Conservation (phyloP, 2,113 vertebrate species). For the Ivindomyrus marchei region DNA sequence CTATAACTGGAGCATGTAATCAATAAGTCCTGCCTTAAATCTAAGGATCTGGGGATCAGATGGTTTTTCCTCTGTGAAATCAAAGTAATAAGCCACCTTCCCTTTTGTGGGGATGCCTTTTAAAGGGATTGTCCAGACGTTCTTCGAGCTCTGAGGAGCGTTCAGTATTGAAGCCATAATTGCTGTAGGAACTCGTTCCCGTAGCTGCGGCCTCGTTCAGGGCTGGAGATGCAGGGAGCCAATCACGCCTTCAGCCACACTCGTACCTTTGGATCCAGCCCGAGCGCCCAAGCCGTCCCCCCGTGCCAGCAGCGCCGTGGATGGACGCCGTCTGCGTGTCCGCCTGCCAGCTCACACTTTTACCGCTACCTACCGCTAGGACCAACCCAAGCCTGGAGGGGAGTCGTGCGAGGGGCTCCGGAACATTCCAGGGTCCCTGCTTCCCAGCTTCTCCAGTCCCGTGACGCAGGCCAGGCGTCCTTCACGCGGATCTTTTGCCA, state of each 20-base stretch:
- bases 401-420: neutral
- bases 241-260: neutral
- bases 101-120: neutral
- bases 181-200: neutral
- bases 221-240: neutral
- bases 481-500: neutral
- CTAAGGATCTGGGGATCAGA: neutral
- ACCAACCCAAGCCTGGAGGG: neutral
- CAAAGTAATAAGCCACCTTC: neutral
- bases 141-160: neutral
- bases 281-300: neutral
- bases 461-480: neutral
- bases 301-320: neutral
- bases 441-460: neutral
- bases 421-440: neutral
- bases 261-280: neutral
- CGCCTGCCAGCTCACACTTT: neutral
- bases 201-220: neutral
- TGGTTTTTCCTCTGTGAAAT: neutral
- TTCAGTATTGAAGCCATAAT: conserved; percentile 4
- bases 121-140: neutral
- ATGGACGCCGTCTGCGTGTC: neutral
- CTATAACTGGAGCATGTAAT: neutral
- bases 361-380: neutral
- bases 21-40: conserved; percentile 1